Percentiles rank a stretch among this genome's conserved stretches.
These are phyloP conservation scores for Listronotus bonariensis DNA, from an alignment of 1,140 invertebrate species.

Conservation along the genomic window DNA sequence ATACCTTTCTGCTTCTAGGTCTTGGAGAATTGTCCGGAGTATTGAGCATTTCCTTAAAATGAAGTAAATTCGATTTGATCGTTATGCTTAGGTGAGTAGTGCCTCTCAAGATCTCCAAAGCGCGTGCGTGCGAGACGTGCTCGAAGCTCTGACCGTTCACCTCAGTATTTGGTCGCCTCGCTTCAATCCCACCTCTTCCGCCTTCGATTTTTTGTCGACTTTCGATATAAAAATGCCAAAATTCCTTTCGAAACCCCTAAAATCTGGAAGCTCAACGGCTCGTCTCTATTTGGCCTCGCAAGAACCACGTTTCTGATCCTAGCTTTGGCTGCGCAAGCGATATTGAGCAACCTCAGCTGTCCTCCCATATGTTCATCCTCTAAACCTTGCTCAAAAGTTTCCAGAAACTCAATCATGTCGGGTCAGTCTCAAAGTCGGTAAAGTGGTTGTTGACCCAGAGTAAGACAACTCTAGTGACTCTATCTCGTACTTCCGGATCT, in stretches of 20 bases:
- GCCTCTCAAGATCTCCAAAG: constrained; percentile 88
- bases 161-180: constrained; percentile 97
- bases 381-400: constrained; percentile 86
- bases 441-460: constrained; percentile 99
- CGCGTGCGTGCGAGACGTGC: constrained; percentile 85
- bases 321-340: constrained; percentile 96
- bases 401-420: constrained; percentile 96
- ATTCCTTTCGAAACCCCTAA: constrained; percentile 86
- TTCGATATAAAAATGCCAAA: constrained; percentile 96
- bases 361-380: constrained; percentile 85
- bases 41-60: constrained; percentile 82
- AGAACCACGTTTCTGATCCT: constrained; percentile 88
- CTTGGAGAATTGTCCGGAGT: constrained; percentile 82
- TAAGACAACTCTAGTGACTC: constrained; percentile 92
- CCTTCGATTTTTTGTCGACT: constrained; percentile 85
- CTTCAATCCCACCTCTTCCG: constrained; percentile 95
- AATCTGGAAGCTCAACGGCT: constrained; percentile 91
- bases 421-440: constrained; percentile 97
- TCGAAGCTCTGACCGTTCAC: constrained; percentile 97
- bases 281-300: constrained; percentile 87
- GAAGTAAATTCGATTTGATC: constrained; percentile 94
- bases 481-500: constrained; percentile 78
- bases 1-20: constrained; percentile 63
- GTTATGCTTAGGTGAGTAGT: constrained; percentile 96
- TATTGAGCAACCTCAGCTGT: constrained; percentile 84